phyloP scores from a whole-genome alignment of 2,888 invertebrate genomes.

The Cylloceria caligata region DNA sequence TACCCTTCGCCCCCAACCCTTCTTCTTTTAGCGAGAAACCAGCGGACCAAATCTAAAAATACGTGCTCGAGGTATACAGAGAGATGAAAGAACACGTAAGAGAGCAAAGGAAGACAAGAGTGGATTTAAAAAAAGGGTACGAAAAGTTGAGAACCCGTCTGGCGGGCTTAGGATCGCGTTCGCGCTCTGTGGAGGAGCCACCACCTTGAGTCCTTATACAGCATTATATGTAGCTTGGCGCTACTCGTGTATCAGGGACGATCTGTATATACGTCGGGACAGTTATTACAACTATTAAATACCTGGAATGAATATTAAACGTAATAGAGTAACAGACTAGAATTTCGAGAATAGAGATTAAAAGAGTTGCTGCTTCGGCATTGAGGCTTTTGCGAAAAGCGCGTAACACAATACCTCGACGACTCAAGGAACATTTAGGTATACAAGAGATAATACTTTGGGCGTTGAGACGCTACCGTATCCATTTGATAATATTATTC shows the following conservation, averaged over 20 bases:
- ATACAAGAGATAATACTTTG: too few species aligned
- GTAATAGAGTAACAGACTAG: conserved; percentile 18
- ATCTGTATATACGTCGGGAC: conserved; percentile 33
- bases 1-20: conserved; percentile 43
- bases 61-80: conserved; percentile 58
- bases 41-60: conserved; percentile 70
- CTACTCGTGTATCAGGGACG: conserved; percentile 13
- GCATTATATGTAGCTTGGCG: conserved; percentile 31
- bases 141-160: conserved; percentile 69
- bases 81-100: conserved; percentile 54
- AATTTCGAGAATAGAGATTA: background rate
- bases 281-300: conserved; percentile 49
- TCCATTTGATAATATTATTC: conserved; percentile 16
- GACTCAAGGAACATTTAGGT: background rate
- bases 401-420: background rate
- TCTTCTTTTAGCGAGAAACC: conserved; percentile 58
- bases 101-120: conserved; percentile 37
- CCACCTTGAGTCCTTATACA: conserved; percentile 41
- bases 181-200: conserved; percentile 36
- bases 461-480: too few species aligned
- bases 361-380: background rate
- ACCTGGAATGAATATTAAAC: conserved; percentile 40
- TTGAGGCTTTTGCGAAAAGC: background rate
- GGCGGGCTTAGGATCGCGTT: conserved; percentile 66
- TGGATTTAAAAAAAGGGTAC: conserved; percentile 36